phyloP scores from a whole-genome alignment of 2,888 invertebrate species.

The Cecidostiba fungosa region DNA sequence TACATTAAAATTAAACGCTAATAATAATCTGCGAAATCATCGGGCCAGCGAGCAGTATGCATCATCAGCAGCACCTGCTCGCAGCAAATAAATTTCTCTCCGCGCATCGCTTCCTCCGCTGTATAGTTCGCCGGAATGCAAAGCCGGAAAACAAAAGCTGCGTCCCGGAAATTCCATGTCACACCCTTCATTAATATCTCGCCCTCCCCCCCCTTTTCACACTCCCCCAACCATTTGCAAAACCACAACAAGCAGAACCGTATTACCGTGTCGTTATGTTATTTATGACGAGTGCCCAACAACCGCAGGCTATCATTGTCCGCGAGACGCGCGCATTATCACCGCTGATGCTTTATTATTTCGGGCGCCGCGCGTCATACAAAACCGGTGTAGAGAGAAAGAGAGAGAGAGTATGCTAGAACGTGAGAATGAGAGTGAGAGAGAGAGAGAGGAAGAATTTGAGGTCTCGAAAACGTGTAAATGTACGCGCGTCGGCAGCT shows the following conservation, averaged over 20 bases:
- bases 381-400: neutral
- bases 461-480: neutral
- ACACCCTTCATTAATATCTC: slow-evolving; percentile 12
- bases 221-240: neutral
- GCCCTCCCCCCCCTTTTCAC: neutral
- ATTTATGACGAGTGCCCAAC: slow-evolving; percentile 24
- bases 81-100: neutral
- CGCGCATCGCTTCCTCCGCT: neutral
- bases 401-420: neutral
- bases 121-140: neutral
- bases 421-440: neutral
- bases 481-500: slow-evolving; percentile 15
- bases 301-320: neutral
- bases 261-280: slow-evolving; percentile 41
- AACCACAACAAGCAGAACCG: neutral
- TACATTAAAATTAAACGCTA: neutral
- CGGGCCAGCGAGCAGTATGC: neutral
- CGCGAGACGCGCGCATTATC: neutral
- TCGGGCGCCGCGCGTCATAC: neutral
- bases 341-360: neutral
- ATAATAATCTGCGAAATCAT: neutral
- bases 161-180: neutral
- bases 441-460: neutral
- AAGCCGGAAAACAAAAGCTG: slow-evolving; percentile 1
- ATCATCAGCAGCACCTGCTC: neutral